Base-by-base conservation (phyloP, 2,113 vertebrate species). In the Cariama cristata region DNA sequence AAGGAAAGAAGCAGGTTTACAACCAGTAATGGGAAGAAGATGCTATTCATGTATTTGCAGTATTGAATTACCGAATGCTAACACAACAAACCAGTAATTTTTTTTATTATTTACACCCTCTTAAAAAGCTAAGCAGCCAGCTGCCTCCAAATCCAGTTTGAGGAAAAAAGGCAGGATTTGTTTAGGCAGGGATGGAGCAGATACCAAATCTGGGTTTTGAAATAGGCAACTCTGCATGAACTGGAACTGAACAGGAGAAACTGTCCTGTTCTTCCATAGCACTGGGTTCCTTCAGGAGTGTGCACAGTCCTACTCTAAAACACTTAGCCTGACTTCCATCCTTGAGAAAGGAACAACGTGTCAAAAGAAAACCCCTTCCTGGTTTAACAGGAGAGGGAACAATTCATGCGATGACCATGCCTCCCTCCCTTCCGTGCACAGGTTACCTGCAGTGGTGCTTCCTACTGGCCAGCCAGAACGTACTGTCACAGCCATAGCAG, bases 361-460 rank as follows among this genome's bases (percentile, higher is more conserved):
- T 4, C 38, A 3, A 1, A 19, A 45, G n/a, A 32, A 45, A 50
- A 11, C 22, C 56, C 62, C 5, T 4, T 19, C 9, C 21, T 0
- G 49, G 12, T 12, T 6, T 8, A 63, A 50, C 2, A 18, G 55
- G 28, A 21, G 21, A 8, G 8, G 66, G 27, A 17, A 5, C 8
- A 14, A 8, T 3, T 5, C 11, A 11, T 24, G 60, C 12, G 1
- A 0, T 8, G 63, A 5, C 16, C 8, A 1, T 2, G 14, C 28
- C 44, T 16, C n/a, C 35, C 32, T 18, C 59, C 49, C 23, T 19
- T 3, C 44, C 3, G 1, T 4, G 33, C 58, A 4, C 30, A 6
- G 22, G 86, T 97, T 98, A 99, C 99, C 99, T 99, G 99, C 99
- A 99, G 98, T 99, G 99, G 95, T 99, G 99, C 94, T 98, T 99